phyloP scores from a whole-genome alignment of 2,888 invertebrate genomes.

The Drosophila koepferae region DNA sequence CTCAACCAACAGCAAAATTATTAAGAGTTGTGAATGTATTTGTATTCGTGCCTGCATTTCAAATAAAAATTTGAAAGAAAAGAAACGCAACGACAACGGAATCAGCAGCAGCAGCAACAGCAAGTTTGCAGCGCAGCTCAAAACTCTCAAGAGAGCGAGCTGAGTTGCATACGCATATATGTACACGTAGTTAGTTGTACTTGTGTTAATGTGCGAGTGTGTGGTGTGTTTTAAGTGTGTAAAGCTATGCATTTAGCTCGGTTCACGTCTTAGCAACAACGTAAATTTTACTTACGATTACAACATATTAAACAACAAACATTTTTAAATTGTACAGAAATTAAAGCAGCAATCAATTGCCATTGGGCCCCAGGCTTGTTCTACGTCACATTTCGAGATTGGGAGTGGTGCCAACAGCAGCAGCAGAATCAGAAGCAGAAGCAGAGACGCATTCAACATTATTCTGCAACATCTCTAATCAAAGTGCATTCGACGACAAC shows the following conservation, averaged over 20 bases:
- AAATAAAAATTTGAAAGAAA: conserved; percentile 51
- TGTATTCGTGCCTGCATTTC: conserved; percentile 50
- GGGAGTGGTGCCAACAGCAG: conserved; percentile 21
- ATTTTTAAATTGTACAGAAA: conserved; percentile 67
- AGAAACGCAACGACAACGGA: conserved; percentile 33
- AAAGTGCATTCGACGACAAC: conserved; percentile 5
- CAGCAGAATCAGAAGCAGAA: not conserved
- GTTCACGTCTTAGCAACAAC: conserved; percentile 76
- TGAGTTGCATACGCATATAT: conserved; percentile 15
- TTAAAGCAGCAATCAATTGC: conserved; percentile 29
- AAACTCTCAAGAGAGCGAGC: conserved; percentile 43
- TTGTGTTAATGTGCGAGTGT: conserved; percentile 34
- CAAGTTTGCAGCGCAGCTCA: conserved; percentile 50
- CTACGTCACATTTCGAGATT: conserved; percentile 24
- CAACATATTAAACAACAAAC: conserved; percentile 69
- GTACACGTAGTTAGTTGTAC: conserved; percentile 8
- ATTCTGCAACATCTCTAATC: conserved; percentile 21
- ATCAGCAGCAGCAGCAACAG: conserved; percentile 21
- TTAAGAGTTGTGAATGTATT: conserved; percentile 39
- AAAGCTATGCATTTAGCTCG: conserved; percentile 44
- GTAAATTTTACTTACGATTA: conserved; percentile 69
- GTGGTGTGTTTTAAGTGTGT: conserved; percentile 20
- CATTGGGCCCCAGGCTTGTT: conserved; percentile 33
- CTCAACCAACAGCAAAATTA: conserved; percentile 52
- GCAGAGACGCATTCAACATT: conserved; percentile 1